phyloP scores from a whole-genome alignment of 2,888 invertebrate genomes.

The Eristalis arbustorum region DNA sequence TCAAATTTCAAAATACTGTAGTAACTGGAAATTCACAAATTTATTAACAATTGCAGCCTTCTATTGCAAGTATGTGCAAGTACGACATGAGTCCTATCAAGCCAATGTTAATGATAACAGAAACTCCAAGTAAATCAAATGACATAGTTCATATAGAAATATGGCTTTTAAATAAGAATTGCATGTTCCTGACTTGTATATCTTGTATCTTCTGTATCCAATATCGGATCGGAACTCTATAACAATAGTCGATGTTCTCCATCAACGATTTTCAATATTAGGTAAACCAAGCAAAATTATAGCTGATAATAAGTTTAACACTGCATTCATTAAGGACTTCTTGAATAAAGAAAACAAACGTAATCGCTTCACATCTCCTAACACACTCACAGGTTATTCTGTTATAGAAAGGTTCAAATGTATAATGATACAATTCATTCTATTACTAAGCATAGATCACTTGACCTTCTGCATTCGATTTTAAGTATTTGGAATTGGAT shows the following conservation, averaged over 20 bases:
- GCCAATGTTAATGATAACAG: too few species aligned
- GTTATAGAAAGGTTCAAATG: too few species aligned
- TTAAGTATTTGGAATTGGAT: constrained; percentile 37
- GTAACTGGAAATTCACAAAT: too few species aligned
- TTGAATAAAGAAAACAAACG: background rate
- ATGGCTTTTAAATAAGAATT: too few species aligned
- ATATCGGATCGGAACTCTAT: too few species aligned
- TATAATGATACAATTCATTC: too few species aligned
- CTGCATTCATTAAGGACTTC: constrained; percentile 19
- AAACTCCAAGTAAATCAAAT: background rate
- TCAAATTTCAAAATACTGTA: too few species aligned
- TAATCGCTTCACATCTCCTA: constrained; percentile 27
- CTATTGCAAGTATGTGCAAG: background rate
- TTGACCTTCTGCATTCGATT: constrained; percentile 35
- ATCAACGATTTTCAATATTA: constrained; percentile 17
- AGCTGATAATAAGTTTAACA: constrained; percentile 23
- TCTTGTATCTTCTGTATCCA: too few species aligned
- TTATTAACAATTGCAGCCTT: too few species aligned
- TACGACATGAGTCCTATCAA: background rate
- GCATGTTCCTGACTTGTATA: too few species aligned
- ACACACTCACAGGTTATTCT: constrained; percentile 18
- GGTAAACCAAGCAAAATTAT: constrained; percentile 32
- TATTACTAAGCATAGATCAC: background rate
- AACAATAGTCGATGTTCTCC: background rate
- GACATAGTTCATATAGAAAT: constrained; percentile 16